Conservation (phyloP, 2,113 vertebrate species). For the Zosterops borbonicus region DNA sequence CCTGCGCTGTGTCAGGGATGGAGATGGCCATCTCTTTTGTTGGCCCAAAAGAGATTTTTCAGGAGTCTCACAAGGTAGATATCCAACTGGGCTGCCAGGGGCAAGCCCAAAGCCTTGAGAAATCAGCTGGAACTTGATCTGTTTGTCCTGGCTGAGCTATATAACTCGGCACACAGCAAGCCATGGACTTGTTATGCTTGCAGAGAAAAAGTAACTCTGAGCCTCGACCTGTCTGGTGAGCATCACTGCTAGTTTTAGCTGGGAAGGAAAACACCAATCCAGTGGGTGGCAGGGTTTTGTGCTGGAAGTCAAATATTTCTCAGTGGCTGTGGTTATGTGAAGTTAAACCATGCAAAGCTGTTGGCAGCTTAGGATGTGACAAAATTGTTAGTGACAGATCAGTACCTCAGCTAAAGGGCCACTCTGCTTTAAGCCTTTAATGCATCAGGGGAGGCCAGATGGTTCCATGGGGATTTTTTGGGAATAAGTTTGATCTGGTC, state of each 20-base stretch:
- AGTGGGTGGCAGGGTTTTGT: neutral
- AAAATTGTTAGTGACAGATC: neutral
- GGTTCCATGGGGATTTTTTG: neutral
- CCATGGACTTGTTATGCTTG: neutral
- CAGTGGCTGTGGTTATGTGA: neutral
- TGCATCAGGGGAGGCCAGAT: neutral
- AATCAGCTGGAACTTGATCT: conserved; percentile 55
- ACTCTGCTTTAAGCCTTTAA: neutral
- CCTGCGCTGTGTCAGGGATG: neutral
- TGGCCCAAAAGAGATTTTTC: neutral
- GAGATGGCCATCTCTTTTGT: neutral
- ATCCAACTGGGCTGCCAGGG: neutral
- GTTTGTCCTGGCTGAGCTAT: conserved; percentile 32
- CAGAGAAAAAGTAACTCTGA: neutral
- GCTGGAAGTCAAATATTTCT: neutral
- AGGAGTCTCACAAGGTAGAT: conserved; percentile 4
- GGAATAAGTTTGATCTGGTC: neutral
- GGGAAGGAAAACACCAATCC: neutral
- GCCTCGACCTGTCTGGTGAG: conserved; percentile 32
- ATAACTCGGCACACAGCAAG: conserved; percentile 1
- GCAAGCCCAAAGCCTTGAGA: neutral
- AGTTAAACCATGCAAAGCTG: neutral
- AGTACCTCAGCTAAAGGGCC: neutral
- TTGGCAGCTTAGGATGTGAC: neutral
- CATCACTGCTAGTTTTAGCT: conserved; percentile 22